A percentile compares a stretch with the other conserved stretches of the same genome.
Conservation (phyloP, 2,797 vertebrate genomes). For the Diceros bicornis region DNA sequence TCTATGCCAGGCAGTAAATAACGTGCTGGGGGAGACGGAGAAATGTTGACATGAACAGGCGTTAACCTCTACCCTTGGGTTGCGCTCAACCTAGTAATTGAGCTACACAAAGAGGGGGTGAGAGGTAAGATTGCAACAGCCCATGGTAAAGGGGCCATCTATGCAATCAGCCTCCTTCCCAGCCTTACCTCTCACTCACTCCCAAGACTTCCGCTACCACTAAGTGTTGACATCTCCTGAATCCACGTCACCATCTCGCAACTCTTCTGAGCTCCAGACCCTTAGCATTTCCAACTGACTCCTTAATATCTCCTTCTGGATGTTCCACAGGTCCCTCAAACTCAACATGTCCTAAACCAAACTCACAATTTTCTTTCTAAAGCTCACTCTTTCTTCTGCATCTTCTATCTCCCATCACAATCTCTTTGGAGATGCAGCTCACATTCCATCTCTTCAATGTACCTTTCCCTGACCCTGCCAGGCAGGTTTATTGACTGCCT, state of each 20-base stretch:
- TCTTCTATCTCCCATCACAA: background rate
- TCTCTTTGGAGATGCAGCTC: background rate
- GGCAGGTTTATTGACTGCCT: background rate
- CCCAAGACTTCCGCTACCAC: background rate
- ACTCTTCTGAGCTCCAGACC: background rate
- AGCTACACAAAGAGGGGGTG: background rate
- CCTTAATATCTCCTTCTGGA: background rate
- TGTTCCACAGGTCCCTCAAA: background rate
- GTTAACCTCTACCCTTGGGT: background rate
- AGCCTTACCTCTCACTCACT: background rate
- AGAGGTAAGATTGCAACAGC: background rate
- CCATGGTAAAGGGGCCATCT: background rate
- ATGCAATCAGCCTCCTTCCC: background rate
- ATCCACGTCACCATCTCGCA: background rate
- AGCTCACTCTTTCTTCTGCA: background rate
- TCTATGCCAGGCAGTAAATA: background rate
- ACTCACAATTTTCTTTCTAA: constrained; percentile 11
- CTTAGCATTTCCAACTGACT: background rate
- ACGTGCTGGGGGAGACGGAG: background rate
- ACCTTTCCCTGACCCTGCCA: background rate
- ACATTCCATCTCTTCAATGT: background rate
- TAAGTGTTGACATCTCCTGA: background rate
- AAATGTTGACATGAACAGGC: background rate
- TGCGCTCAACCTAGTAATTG: background rate
- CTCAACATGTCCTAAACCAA: background rate